Percentiles rank a stretch among this genome's conserved stretches.
Conservation (phyloP, 2,888 invertebrate species). For the Hesperia comma region DNA sequence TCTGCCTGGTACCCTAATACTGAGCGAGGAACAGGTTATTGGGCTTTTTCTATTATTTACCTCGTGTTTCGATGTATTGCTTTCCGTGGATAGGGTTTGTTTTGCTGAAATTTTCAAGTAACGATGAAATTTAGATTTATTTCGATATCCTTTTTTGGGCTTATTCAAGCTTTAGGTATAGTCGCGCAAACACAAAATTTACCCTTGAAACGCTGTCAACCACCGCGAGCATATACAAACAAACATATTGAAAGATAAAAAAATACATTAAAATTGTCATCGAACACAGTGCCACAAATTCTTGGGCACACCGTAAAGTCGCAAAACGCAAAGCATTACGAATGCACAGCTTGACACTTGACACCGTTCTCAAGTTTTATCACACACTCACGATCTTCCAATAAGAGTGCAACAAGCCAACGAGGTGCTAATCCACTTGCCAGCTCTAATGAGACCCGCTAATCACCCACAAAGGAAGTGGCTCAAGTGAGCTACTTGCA, state of each 20-base stretch:
- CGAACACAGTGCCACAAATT: too few species aligned
- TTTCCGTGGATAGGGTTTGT: neutral
- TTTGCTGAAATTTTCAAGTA: neutral
- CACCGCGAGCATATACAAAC: too few species aligned
- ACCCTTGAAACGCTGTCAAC: too few species aligned
- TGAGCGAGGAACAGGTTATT: constrained; percentile 39
- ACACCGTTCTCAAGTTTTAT: constrained; percentile 38
- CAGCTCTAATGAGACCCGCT: constrained; percentile 58
- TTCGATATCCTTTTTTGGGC: too few species aligned
- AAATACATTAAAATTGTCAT: too few species aligned
- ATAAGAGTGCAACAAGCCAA: constrained; percentile 53
- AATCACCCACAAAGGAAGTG: constrained; percentile 63
- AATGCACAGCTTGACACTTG: constrained; percentile 38
- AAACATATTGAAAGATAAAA: too few species aligned
- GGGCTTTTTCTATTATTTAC: constrained; percentile 28
- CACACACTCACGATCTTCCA: constrained; percentile 48
- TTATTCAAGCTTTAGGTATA: too few species aligned
- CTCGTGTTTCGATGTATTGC: constrained; percentile 14
- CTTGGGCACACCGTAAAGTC: neutral
- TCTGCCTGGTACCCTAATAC: constrained; percentile 47
- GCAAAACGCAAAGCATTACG: constrained; percentile 19
- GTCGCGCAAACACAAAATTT: too few species aligned
- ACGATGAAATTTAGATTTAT: too few species aligned
- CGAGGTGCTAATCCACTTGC: constrained; percentile 57
- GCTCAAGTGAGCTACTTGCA: constrained; percentile 41